These are phyloP conservation scores for Caenorhabditis imperialis DNA, from an alignment of 2,888 invertebrate genomes.

Conservation along the genomic window DNA sequence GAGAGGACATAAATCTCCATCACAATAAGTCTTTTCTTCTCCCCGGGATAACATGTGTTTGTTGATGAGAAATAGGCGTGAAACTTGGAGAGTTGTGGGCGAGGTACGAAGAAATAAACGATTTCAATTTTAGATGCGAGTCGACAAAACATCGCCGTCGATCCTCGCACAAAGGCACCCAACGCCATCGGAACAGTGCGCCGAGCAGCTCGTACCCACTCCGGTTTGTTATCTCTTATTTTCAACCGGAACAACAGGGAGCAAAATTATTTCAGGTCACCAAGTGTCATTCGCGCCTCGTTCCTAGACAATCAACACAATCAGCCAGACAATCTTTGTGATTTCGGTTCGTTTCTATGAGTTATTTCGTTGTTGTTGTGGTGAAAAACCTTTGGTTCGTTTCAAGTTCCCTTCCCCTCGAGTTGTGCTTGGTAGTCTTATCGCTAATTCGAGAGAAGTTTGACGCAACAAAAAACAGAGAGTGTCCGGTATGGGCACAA, in stretches of 20 bases:
- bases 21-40: constrained; percentile 15
- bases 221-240: constrained; percentile 43
- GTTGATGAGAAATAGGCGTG: constrained; percentile 31
- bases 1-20: too few relatives aligned
- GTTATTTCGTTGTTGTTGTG: neutral
- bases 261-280: constrained; percentile 32
- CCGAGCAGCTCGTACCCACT: constrained; percentile 68
- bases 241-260: neutral
- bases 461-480: constrained; percentile 29
- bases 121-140: constrained; percentile 56
- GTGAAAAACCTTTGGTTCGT: constrained; percentile 7
- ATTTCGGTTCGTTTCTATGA: constrained; percentile 38
- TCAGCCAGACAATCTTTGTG: constrained; percentile 43
- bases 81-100: constrained; percentile 18
- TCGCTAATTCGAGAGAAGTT: constrained; percentile 28
- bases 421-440: constrained; percentile 29
- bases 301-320: constrained; percentile 41
- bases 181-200: constrained; percentile 72
- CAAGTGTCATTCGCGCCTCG: constrained; percentile 49
- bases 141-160: constrained; percentile 65
- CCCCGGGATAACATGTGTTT: constrained; percentile 45
- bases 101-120: constrained; percentile 31
- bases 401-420: neutral
- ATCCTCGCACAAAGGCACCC: constrained; percentile 60
- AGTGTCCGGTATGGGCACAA: constrained; percentile 13